Evolutionary conservation across 2,888 invertebrate genomes (phyloP).

Genomic region (Megalurothrips usitatus): DNA sequence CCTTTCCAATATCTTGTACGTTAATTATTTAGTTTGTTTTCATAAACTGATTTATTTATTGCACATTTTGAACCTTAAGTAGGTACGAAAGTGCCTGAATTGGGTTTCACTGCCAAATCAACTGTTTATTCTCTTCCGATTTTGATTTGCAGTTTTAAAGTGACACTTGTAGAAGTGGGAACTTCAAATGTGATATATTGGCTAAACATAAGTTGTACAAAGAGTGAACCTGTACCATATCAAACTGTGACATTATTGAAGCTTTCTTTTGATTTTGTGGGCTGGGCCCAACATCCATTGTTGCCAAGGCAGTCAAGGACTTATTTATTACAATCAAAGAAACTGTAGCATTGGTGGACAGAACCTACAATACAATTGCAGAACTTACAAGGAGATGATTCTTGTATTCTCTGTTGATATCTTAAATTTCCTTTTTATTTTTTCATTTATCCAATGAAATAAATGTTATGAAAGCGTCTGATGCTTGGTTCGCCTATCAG

Average conservation of each 20-base stretch:
- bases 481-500: background rate
- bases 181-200: background rate
- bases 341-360: background rate
- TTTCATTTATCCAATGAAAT: background rate
- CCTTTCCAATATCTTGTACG: background rate
- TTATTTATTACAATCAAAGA: background rate
- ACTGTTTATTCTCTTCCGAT: background rate
- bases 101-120: background rate
- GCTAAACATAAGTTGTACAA: background rate
- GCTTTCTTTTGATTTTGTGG: background rate
- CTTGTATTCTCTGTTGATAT: background rate
- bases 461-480: background rate
- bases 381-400: background rate
- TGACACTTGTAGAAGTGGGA: background rate
- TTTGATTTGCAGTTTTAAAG: background rate
- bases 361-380: background rate
- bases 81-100: background rate
- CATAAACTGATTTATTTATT: background rate
- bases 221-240: background rate
- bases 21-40: background rate
- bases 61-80: background rate
- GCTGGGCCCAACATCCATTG: background rate
- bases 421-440: background rate
- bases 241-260: background rate
- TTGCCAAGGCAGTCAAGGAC: background rate